Conservation (phyloP, 2,113 vertebrate genomes). For the Brachypteracias leptosomus region DNA sequence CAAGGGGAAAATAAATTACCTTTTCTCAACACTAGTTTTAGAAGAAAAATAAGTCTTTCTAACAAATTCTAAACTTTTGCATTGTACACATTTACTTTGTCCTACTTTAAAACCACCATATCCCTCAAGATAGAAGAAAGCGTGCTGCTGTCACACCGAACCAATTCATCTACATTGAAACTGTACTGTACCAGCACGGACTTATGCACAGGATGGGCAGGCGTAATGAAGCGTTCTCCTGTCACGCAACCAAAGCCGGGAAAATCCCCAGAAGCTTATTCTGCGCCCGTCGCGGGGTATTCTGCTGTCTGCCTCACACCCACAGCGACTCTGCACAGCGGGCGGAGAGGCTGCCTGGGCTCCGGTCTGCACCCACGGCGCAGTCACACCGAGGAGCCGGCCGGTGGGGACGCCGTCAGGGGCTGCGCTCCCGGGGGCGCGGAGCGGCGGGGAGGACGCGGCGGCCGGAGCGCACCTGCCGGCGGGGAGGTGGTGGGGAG, state of each 20-base stretch:
- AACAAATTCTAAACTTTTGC: background rate
- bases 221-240: background rate
- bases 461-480: background rate
- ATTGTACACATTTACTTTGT: background rate
- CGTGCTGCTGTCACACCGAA: background rate
- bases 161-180: background rate
- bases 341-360: background rate
- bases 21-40: background rate
- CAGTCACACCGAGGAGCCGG: background rate
- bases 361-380: background rate
- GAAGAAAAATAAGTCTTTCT: background rate
- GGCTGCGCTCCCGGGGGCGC: background rate
- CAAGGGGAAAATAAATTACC: background rate
- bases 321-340: background rate
- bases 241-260: background rate
- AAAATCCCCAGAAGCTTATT: background rate
- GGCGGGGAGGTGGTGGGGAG: too few species aligned
- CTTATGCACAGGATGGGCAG: background rate
- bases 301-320: background rate
- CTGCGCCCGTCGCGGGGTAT: background rate
- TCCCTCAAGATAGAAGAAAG: background rate
- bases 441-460: background rate
- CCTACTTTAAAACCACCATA: background rate
- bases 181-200: background rate
- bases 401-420: background rate